phyloP scores from a whole-genome alignment of 2,113 vertebrate genomes.

The Sebastes fasciatus region DNA sequence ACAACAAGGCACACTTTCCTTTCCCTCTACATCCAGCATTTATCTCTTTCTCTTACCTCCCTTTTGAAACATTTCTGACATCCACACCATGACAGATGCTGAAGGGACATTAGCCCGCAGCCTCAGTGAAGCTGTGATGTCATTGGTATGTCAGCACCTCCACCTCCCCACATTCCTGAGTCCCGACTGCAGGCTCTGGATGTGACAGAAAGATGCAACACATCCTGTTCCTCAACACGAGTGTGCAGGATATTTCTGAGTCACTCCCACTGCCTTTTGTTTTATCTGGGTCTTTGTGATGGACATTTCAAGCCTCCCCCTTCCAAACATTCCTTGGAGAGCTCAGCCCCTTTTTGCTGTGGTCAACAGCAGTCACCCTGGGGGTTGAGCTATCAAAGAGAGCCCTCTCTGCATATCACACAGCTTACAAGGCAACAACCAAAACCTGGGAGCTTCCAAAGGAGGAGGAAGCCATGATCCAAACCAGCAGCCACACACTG shows the following conservation, averaged over 20 bases:
- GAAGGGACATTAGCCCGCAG: neutral
- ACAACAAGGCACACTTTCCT: neutral
- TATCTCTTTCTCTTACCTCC: neutral
- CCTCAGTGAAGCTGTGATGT: constrained; percentile 33
- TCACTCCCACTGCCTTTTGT: constrained; percentile 62
- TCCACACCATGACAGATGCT: constrained; percentile 11
- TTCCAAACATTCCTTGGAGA: constrained; percentile 59
- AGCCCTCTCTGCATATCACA: constrained; percentile 59
- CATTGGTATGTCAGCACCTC: constrained; percentile 30
- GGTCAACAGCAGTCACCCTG: constrained; percentile 42
- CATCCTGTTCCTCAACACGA: constrained; percentile 50
- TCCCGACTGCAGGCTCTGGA: constrained; percentile 13
- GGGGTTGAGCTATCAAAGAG: constrained; percentile 60
- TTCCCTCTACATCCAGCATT: neutral
- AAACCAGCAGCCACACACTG: constrained; percentile 30
- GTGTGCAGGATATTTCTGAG: constrained; percentile 37
- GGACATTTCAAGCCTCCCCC: constrained; percentile 61
- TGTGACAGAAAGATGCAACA: constrained; percentile 41
- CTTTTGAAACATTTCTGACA: constrained; percentile 12
- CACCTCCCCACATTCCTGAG: constrained; percentile 24
- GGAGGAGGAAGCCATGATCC: constrained; percentile 17
- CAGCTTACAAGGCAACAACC: constrained; percentile 59
- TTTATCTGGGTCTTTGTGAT: constrained; percentile 72
- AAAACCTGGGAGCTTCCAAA: constrained; percentile 29
- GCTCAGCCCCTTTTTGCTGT: constrained; percentile 43